Evolutionary conservation across 2,888 invertebrate species (phyloP).

Genomic region (Spilarctia lutea): DNA sequence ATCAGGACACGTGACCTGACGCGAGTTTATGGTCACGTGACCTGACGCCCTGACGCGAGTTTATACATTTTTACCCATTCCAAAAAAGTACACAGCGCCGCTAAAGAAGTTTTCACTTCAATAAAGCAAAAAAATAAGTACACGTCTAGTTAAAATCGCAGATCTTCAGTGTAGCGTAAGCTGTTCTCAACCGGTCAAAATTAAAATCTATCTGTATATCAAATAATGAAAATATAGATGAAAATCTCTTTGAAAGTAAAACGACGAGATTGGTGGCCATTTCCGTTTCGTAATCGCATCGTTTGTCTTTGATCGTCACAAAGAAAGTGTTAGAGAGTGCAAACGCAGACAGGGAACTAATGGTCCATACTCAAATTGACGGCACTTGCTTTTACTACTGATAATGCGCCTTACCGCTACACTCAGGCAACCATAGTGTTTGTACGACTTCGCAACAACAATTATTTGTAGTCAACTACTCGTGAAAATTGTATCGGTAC

Average conservation of each 20-base stretch:
- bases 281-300: slow-evolving; percentile 64
- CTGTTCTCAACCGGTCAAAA: background rate
- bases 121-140: background rate
- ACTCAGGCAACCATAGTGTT: background rate
- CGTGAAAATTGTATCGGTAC: background rate
- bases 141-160: too few relatives aligned
- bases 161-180: background rate
- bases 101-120: too few relatives aligned
- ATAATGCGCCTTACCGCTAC: slow-evolving; percentile 53
- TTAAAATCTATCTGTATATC: too few relatives aligned
- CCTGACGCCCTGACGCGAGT: too few relatives aligned
- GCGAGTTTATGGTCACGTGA: too few relatives aligned
- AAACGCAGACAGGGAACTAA: slow-evolving; percentile 65
- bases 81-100: too few relatives aligned
- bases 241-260: slow-evolving; percentile 31
- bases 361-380: slow-evolving; percentile 62
- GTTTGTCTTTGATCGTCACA: slow-evolving; percentile 70
- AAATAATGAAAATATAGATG: slow-evolving; percentile 8
- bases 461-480: background rate
- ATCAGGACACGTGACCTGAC: too few relatives aligned
- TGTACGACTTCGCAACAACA: background rate
- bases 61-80: too few relatives aligned
- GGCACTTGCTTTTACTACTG: slow-evolving; percentile 56
- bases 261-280: slow-evolving; percentile 59
- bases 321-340: slow-evolving; percentile 64